Conservation (phyloP, 2,888 invertebrate species). For the Drosophila paranaensis region DNA sequence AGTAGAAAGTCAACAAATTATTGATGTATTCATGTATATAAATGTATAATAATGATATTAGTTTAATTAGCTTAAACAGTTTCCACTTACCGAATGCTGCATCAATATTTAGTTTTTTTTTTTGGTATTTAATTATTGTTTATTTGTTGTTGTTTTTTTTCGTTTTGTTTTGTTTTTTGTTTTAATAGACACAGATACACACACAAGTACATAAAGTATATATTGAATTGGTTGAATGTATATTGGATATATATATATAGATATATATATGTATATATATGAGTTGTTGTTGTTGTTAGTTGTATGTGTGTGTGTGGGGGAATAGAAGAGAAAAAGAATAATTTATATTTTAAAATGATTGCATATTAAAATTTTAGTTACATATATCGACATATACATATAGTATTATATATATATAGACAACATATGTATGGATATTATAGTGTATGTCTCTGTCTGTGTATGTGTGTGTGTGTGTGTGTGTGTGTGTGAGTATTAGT, state of each 20-base stretch:
- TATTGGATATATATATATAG: constrained; percentile 21
- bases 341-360: constrained; percentile 57
- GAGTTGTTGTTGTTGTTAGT: constrained; percentile 27
- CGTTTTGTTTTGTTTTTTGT: background rate
- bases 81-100: constrained; percentile 72
- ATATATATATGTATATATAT: constrained; percentile 8
- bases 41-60: background rate
- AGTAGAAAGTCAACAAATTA: background rate
- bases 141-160: constrained; percentile 20
- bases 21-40: constrained; percentile 12
- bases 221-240: constrained; percentile 38
- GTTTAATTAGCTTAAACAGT: constrained; percentile 16
- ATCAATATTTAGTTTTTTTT: constrained; percentile 24
- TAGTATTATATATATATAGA: constrained; percentile 16
- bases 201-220: constrained; percentile 65
- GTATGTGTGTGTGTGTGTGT: constrained; percentile 13
- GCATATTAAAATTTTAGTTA: constrained; percentile 44
- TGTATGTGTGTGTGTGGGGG: constrained; percentile 36
- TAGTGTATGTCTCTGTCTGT: constrained; percentile 7
- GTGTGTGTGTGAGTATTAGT: constrained; percentile 10
- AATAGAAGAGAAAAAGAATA: constrained; percentile 66
- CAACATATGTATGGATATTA: constrained; percentile 48
- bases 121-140: constrained; percentile 22
- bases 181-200: constrained; percentile 62
- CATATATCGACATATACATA: constrained; percentile 33